A percentile compares a stretch with the other conserved stretches of the same genome.
These are phyloP conservation scores for Clarias macrocephalus DNA, from an alignment of 2,113 vertebrate species.

Conservation along the genomic window DNA sequence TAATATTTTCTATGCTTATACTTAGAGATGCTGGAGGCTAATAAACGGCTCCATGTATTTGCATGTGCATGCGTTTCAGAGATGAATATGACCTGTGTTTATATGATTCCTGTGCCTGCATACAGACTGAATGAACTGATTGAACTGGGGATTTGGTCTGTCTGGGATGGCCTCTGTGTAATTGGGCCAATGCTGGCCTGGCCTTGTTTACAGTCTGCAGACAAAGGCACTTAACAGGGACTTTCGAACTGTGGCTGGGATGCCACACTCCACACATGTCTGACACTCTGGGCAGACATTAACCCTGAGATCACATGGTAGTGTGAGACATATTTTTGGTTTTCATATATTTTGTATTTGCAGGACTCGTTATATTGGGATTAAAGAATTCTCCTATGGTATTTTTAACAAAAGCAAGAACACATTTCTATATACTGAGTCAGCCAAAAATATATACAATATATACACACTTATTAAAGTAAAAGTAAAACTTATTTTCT, in stretches of 20 bases:
- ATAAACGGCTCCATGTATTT: not conserved
- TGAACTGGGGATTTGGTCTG: slow-evolving; percentile 35
- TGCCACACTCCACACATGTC: slow-evolving; percentile 1
- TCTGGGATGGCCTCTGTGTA: slow-evolving; percentile 37
- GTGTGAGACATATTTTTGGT: not conserved
- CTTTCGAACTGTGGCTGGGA: slow-evolving; percentile 21
- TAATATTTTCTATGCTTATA: not conserved
- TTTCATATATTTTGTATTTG: not conserved
- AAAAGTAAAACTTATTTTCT: no score
- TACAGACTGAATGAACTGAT: slow-evolving; percentile 24
- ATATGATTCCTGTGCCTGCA: not conserved
- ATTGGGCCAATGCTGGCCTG: slow-evolving; percentile 41
- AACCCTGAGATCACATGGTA: slow-evolving; percentile 1
- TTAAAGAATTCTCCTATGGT: not conserved
- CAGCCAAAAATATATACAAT: no score
- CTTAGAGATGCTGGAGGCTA: not conserved
- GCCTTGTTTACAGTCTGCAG: slow-evolving; percentile 41
- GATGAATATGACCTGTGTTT: not conserved
- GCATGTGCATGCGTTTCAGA: not conserved
- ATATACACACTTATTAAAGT: no score
- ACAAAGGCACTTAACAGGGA: slow-evolving; percentile 37
- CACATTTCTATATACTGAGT: not conserved
- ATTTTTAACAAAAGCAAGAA: not conserved
- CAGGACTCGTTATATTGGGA: not conserved
- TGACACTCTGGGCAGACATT: not conserved